A percentile compares a stretch with the other conserved stretches of the same genome.
phyloP scores from a whole-genome alignment of 2,797 vertebrate genomes.

The Protosalanx chinensis region DNA sequence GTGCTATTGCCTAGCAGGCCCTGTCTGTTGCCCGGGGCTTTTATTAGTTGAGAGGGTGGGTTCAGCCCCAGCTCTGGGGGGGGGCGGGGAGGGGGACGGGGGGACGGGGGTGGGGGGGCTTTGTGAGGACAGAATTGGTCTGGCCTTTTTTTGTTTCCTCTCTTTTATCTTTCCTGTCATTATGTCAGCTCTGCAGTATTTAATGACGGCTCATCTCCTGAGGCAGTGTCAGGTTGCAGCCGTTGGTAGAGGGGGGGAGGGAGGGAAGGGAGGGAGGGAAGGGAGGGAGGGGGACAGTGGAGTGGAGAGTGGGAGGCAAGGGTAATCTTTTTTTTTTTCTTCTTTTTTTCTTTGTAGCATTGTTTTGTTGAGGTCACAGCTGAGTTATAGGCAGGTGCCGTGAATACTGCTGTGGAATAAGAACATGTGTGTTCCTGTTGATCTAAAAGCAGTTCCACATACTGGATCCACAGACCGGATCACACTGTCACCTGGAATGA shows the following conservation, averaged over 20 bases:
- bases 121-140: conserved; percentile 68
- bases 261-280: conserved; percentile 35
- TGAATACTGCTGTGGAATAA: conserved; percentile 54
- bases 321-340: conserved; percentile 27
- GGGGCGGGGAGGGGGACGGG: not conserved
- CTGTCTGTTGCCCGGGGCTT: conserved; percentile 59
- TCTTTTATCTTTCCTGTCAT: conserved; percentile 74
- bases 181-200: conserved; percentile 74
- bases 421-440: conserved; percentile 51
- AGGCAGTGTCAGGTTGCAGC: conserved; percentile 72
- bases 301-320: conserved; percentile 31
- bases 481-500: conserved; percentile 10
- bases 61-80: conserved; percentile 29
- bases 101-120: conserved; percentile 50
- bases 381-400: conserved; percentile 54
- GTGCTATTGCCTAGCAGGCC: conserved; percentile 58
- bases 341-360: conserved; percentile 57
- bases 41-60: conserved; percentile 59
- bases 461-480: conserved; percentile 1
- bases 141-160: conserved; percentile 68
- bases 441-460: conserved; percentile 43
- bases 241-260: conserved; percentile 9
- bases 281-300: conserved; percentile 53
- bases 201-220: conserved; percentile 76
- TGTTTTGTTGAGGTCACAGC: conserved; percentile 61